Conservation (phyloP, 2,113 vertebrate genomes). For the Gadus chalcogrammus region DNA sequence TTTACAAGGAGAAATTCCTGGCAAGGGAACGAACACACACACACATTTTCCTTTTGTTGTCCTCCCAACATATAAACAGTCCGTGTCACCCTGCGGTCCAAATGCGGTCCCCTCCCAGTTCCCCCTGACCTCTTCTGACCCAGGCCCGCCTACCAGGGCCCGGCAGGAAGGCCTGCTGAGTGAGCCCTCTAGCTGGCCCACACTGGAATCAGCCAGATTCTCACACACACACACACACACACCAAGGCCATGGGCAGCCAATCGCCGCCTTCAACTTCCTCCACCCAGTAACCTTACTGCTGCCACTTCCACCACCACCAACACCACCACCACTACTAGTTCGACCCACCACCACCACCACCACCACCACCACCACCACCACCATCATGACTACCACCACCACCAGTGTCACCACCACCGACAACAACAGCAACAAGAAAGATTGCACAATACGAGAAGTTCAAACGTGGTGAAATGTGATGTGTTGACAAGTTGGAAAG, state of each 20-base stretch:
- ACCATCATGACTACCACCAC: no score
- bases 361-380: no score
- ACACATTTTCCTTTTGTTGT: conserved; percentile 16
- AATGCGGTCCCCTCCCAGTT: conserved; percentile 42
- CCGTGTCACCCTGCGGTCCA: conserved; percentile 29
- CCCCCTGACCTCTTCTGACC: conserved; percentile 64
- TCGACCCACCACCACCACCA: no score
- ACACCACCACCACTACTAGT: neutral
- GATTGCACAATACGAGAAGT: no score
- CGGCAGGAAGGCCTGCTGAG: conserved; percentile 71
- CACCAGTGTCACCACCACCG: no score
- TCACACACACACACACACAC: neutral
- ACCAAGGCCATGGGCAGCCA: neutral
- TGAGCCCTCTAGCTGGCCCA: conserved; percentile 23
- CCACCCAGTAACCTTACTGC: conserved; percentile 67
- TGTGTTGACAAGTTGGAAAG: neutral
- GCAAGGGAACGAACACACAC: conserved; percentile 19
- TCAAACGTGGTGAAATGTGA: no score
- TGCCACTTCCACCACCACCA: neutral
- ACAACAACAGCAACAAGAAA: no score
- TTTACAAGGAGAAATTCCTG: conserved; percentile 54
- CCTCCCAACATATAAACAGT: conserved; percentile 18
- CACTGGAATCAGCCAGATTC: conserved; percentile 22
- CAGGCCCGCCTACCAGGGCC: conserved; percentile 58
- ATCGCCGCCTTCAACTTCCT: conserved; percentile 48